Conservation (phyloP, 2,797 vertebrate genomes). For the Enteromius mattozi region DNA sequence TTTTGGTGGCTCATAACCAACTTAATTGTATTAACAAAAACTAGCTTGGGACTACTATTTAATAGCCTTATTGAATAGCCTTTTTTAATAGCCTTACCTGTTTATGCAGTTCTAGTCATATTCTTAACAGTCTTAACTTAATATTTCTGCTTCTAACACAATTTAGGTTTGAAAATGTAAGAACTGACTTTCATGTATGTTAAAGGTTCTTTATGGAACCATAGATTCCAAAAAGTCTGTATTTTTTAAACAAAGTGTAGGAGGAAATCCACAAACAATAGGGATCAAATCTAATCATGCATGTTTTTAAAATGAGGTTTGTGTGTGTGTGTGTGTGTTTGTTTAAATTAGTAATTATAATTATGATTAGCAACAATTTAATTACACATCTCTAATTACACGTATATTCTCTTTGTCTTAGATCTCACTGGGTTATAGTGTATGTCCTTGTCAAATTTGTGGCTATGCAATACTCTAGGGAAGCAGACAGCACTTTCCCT, state of each 20-base stretch:
- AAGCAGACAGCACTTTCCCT: constrained; percentile 3
- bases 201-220: background rate
- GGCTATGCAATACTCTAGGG: background rate
- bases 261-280: background rate
- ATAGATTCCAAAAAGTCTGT: background rate
- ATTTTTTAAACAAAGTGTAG: too few species aligned
- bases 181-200: background rate
- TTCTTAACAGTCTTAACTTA: too few species aligned
- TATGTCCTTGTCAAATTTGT: background rate
- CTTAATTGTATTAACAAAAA: too few species aligned
- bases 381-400: background rate
- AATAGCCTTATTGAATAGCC: too few species aligned
- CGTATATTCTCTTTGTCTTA: too few species aligned
- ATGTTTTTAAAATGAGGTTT: background rate
- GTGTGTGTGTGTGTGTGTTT: background rate
- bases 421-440: background rate
- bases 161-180: background rate
- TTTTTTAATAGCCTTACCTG: too few species aligned
- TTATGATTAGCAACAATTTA: background rate
- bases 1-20: too few species aligned
- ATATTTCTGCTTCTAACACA: background rate
- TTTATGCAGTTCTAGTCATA: too few species aligned
- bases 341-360: background rate
- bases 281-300: background rate
- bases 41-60: too few species aligned